Percentiles rank a stretch among this genome's conserved stretches.
These are phyloP conservation scores for Oncopeltus fasciatus DNA, from an alignment of 1,140 invertebrate species.

Conservation along the genomic window DNA sequence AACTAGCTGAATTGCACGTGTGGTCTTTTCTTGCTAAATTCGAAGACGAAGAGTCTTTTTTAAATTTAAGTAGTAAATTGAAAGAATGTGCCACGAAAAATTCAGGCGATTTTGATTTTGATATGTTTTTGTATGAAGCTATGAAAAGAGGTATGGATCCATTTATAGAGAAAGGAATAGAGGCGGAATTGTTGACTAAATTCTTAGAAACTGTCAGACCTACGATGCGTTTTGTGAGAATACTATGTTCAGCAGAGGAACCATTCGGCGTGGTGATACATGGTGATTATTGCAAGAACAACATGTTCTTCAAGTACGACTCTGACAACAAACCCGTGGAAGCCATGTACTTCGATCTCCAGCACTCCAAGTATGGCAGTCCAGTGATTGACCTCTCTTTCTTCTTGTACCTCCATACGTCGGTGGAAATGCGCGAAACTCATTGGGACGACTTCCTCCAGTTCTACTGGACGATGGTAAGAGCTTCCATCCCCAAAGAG, in stretches of 20 bases:
- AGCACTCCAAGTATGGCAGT: constrained; percentile 27
- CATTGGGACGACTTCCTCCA: constrained; percentile 26
- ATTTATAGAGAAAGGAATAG: background rate
- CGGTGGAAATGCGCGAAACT: constrained; percentile 18
- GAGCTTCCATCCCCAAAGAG: background rate
- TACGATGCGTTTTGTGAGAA: too few species aligned
- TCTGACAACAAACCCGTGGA: constrained; percentile 19
- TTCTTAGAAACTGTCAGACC: background rate
- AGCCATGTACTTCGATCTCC: constrained; percentile 32
- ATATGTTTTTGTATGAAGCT: background rate
- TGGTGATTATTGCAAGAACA: constrained; percentile 42
- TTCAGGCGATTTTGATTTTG: background rate
- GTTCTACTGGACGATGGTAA: constrained; percentile 27
- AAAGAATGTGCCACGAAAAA: background rate
- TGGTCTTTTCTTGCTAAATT: background rate
- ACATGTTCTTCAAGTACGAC: constrained; percentile 35
- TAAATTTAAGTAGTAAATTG: background rate
- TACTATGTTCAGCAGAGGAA: background rate
- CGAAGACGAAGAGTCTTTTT: background rate
- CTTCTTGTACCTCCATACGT: constrained; percentile 30
- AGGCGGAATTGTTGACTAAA: background rate
- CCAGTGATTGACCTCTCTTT: constrained; percentile 31
- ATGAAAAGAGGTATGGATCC: background rate
- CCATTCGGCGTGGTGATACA: constrained; percentile 24
- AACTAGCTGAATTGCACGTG: background rate